Evolutionary conservation across 1,140 invertebrate species (phyloP).

Genomic region (Lordiphosa clarofinis): DNA sequence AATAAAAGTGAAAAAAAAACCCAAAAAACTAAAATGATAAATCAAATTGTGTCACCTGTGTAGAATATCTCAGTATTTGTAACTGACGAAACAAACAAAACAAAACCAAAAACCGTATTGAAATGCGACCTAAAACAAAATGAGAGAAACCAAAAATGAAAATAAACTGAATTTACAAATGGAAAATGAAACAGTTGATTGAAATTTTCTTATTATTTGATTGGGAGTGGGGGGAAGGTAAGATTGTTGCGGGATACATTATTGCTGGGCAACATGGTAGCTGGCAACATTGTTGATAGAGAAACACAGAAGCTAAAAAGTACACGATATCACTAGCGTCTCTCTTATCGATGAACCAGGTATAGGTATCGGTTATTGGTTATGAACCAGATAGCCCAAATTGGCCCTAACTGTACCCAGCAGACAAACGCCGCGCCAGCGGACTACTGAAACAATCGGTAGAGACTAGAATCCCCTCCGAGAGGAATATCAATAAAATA

Average conservation of each 20-base stretch:
- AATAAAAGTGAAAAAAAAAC: constrained; percentile 51
- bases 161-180: constrained; percentile 76
- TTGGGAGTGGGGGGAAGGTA: not conserved
- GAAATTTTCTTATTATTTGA: not conserved
- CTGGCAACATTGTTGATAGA: no score
- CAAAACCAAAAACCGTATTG: constrained; percentile 53
- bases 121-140: constrained; percentile 49
- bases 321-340: no score
- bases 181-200: constrained; percentile 5
- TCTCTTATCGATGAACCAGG: no score
- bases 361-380: no score
- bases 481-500: no score
- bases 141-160: constrained; percentile 60
- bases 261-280: no score
- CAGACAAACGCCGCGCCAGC: no score
- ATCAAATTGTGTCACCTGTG: constrained; percentile 73
- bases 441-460: no score
- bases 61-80: constrained; percentile 73
- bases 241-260: not conserved
- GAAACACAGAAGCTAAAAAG: no score
- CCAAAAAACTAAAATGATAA: constrained; percentile 46
- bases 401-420: no score
- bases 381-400: no score
- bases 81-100: constrained; percentile 61
- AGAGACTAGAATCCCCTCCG: no score